Evolutionary conservation across 1,140 invertebrate genomes (phyloP).

Genomic region (Brachionus asplanchnoidis): DNA sequence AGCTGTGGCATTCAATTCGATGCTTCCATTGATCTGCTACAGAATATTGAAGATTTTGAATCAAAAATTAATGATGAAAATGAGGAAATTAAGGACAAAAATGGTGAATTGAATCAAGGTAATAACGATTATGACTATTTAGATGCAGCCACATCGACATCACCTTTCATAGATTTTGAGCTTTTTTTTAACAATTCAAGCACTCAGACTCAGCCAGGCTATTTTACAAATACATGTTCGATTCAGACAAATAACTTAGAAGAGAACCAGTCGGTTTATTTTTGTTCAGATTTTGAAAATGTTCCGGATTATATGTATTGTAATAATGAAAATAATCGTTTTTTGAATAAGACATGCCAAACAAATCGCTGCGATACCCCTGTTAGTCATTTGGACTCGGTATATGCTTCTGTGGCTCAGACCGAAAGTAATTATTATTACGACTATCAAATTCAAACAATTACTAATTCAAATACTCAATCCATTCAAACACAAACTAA

Average conservation of each 20-base stretch:
- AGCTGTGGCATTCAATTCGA: background rate
- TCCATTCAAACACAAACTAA: background rate
- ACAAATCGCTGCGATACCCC: background rate
- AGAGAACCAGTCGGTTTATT: background rate
- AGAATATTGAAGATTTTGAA: background rate
- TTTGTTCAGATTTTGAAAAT: constrained; percentile 9
- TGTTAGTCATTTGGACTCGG: background rate
- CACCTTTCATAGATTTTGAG: background rate
- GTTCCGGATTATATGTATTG: background rate
- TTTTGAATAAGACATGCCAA: background rate
- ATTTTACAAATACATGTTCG: constrained; percentile 9
- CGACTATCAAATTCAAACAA: background rate
- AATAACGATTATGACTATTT: constrained; percentile 20
- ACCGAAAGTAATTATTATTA: background rate
- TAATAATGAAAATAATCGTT: background rate
- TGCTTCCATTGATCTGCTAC: background rate
- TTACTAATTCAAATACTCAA: background rate
- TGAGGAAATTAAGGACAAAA: background rate
- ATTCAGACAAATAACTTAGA: background rate
- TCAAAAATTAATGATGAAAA: background rate
- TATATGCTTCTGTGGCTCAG: background rate
- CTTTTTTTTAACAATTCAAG: constrained; percentile 2
- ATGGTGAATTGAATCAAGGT: no score
- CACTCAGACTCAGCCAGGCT: background rate
- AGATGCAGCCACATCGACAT: constrained; percentile 34